Evolutionary conservation across 2,888 invertebrate species (phyloP), one percentile per base, ranked within the genome.

Genomic region (Eupsilia transversa): DNA sequence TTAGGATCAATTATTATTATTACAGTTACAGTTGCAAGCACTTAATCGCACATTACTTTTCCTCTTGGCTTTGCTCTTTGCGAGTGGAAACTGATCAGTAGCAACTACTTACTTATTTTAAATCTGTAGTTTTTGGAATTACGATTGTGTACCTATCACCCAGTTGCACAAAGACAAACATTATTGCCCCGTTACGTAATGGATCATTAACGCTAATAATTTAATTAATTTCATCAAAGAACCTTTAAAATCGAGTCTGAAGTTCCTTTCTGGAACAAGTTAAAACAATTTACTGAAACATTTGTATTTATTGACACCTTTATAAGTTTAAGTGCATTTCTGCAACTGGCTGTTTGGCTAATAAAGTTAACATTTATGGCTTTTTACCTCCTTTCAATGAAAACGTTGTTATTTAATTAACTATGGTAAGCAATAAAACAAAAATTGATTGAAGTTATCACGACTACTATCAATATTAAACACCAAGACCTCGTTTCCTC

Each of bases 1-100:
- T 76, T 63, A 71, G 27, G 27, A 4, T 33, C 33, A 77, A 76
- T 77, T 68, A 38, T 52, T 59, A n/a, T 10, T 46, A 46, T 46
- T 20, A 23, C 3, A 7, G 43, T 74, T 33, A n/a, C 0, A 30
- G 38, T 41, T 30, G 20, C 23, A 3, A 35, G 54, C 27, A 43
- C 30, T 63, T 60, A 60, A 60, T 43, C 20, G 10, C 12, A 23
- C 14, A 33, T 33, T 14, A n/a, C 2, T 77, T 68, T 60, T 60
- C 20, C n/a, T 46, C 35, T 59, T 43, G 12, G 35, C 7, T 35
- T 68, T 14, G 17, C 52, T 49, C 0, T 46, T 27, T 4, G 35
- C 1, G 9, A 57, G 27, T 5, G 5, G 17, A 57, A 52, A 30
- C 0, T 7, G 0, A 30, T 4, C 30, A 38, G 10, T 23, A 23